Percentiles rank a stretch among this genome's conserved stretches.
These are phyloP conservation scores for Silvanus unidentatus DNA, from an alignment of 2,888 invertebrate genomes.

Conservation along the genomic window DNA sequence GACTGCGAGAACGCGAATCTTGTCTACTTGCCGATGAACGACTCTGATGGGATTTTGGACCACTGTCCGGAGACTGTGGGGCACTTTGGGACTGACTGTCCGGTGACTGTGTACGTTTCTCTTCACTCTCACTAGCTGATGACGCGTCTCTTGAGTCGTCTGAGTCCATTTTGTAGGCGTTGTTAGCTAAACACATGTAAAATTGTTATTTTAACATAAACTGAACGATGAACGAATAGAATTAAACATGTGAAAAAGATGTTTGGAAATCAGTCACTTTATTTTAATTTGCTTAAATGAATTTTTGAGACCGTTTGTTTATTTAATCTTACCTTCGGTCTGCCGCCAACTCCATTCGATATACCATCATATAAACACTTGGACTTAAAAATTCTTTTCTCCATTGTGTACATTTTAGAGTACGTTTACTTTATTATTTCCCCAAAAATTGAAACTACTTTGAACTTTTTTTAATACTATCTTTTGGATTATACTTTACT, in stretches of 20 bases:
- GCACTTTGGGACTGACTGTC: conserved; percentile 15
- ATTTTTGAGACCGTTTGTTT: conserved; percentile 39
- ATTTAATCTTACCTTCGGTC: conserved; percentile 46
- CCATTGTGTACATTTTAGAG: conserved; percentile 31
- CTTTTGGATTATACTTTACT: no score
- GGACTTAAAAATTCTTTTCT: conserved; percentile 40
- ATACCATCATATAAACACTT: conserved; percentile 45
- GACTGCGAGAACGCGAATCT: conserved; percentile 1
- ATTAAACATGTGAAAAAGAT: conserved; percentile 7
- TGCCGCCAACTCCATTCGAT: conserved; percentile 35
- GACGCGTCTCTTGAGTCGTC: conserved; percentile 53
- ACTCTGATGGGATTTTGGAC: conserved; percentile 6
- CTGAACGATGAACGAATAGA: conserved; percentile 5
- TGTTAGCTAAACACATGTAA: conserved; percentile 26
- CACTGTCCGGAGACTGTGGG: conserved; percentile 20
- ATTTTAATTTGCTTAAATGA: background rate
- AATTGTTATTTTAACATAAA: background rate
- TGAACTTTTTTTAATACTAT: conserved; percentile 32
- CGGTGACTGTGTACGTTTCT: no score
- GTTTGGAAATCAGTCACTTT: conserved; percentile 1
- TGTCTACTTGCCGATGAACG: conserved; percentile 8
- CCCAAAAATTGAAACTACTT: conserved; percentile 24
- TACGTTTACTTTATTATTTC: conserved; percentile 7
- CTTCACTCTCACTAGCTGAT: conserved; percentile 36
- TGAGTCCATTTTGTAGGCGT: conserved; percentile 49